Evolutionary conservation across 2,797 vertebrate species (phyloP), one percentile per base, ranked within the genome.

Genomic region (Anguilla pacifica): DNA sequence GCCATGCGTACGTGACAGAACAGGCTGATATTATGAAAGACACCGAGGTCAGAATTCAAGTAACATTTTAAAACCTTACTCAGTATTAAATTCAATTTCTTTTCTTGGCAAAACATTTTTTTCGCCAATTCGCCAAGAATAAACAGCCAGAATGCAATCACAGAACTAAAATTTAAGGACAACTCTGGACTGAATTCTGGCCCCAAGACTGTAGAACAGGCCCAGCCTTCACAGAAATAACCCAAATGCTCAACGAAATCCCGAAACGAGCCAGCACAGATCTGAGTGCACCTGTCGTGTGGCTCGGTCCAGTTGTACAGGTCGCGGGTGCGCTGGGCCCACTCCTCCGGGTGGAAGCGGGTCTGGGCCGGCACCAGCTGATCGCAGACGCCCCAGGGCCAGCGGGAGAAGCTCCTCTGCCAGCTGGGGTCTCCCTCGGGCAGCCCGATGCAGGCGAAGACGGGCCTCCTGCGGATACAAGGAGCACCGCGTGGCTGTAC

Each of bases 301-400:
- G 95, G 93, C 91, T 98, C 97, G 1, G 95, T 98, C 99, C 98
- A 99, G 93, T 98, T 98, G 91, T 99, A 99, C 90, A 99, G 92
- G 87, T 95, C 94, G 87, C 90, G 95, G 6, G 98, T 99, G 83
- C 89, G 96, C 4, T 0, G 88, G 88, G 96, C 95, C 99, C 98
- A 99, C 51, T 95, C 93, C 83, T 94, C 95, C 1, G 98, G 97
- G 92, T 97, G 93, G 92, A 99, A 98, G 51, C 92, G 92, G 89
- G 84, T 93, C 88, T 92, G 91, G 0, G 93, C 92, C 55, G 97
- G 95, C 89, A 98, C 97, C 87, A 99, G 74, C 91, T 97, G 97
- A 89, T 99, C 99, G 91, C 99, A 99, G 0, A 96, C 95, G 2
- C 99, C 99, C 96, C 98, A 96, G 0, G 99, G 99, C 98, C 98